phyloP scores from a whole-genome alignment of 2,888 invertebrate species.

The Euzetes globulus region DNA sequence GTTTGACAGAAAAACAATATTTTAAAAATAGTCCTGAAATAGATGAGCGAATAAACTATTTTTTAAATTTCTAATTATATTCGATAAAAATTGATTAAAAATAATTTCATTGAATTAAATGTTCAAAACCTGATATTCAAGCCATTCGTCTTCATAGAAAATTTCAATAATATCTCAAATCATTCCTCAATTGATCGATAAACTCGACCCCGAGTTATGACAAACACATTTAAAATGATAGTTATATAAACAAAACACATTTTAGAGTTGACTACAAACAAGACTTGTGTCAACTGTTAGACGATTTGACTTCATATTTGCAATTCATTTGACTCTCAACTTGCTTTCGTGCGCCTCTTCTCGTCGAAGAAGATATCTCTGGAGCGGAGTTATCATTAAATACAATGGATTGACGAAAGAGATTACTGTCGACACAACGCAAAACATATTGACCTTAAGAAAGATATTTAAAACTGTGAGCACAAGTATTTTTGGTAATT shows the following conservation, averaged over 20 bases:
- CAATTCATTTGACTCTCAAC: background rate
- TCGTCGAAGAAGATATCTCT: slow-evolving; percentile 36
- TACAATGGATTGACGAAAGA: slow-evolving; percentile 40
- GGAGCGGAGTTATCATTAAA: slow-evolving; percentile 37
- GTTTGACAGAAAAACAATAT: too few relatives aligned
- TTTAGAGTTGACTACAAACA: background rate
- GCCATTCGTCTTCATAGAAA: too few relatives aligned
- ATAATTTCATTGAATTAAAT: too few relatives aligned
- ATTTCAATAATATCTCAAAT: too few relatives aligned
- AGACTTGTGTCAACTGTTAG: background rate
- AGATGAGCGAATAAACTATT: too few relatives aligned
- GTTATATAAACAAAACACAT: background rate
- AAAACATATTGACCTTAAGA: slow-evolving; percentile 40
- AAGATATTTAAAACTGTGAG: background rate
- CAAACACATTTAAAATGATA: background rate
- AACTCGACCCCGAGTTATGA: too few relatives aligned
- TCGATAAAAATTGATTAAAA: too few relatives aligned
- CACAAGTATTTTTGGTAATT: background rate
- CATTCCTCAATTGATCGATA: too few relatives aligned
- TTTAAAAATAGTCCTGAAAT: too few relatives aligned
- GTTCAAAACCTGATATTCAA: too few relatives aligned
- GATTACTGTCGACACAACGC: slow-evolving; percentile 37
- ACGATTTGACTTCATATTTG: background rate
- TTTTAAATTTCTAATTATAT: too few relatives aligned
- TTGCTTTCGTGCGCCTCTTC: slow-evolving; percentile 22